Conservation (phyloP, 2,113 vertebrate species). For the Recurvirostra avosetta region DNA sequence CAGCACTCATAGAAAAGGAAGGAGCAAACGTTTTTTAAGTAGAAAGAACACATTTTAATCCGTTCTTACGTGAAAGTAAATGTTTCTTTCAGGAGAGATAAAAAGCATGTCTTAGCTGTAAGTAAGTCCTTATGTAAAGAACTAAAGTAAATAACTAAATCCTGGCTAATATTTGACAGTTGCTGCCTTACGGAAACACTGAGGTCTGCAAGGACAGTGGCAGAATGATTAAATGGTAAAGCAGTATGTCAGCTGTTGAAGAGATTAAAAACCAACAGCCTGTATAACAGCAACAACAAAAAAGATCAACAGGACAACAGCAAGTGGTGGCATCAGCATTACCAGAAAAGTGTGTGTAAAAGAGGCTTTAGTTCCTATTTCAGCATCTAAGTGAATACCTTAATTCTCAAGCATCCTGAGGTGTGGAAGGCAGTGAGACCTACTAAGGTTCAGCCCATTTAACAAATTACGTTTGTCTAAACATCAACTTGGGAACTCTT, state of each 20-base stretch:
- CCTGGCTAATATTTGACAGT: conserved; percentile 29
- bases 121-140: conserved; percentile 36
- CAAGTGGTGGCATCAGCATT: background rate
- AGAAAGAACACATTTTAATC: conserved; percentile 36
- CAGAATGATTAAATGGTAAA: conserved; percentile 9
- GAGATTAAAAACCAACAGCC: conserved; percentile 34
- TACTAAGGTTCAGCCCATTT: background rate
- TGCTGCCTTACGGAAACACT: background rate
- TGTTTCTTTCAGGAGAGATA: background rate
- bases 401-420: background rate
- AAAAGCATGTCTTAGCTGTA: conserved; percentile 9
- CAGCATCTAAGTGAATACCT: background rate
- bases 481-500: background rate
- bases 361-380: background rate
- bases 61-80: conserved; percentile 40
- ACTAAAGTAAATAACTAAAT: conserved; percentile 34
- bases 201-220: background rate
- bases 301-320: conserved; percentile 27
- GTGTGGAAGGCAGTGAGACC: background rate
- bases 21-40: background rate
- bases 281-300: background rate
- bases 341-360: background rate
- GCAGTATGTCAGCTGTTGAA: conserved; percentile 28
- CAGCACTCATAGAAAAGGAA: background rate
- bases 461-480: background rate